phyloP scores from a whole-genome alignment of 2,797 vertebrate genomes.

The Pithecia hirsuta region DNA sequence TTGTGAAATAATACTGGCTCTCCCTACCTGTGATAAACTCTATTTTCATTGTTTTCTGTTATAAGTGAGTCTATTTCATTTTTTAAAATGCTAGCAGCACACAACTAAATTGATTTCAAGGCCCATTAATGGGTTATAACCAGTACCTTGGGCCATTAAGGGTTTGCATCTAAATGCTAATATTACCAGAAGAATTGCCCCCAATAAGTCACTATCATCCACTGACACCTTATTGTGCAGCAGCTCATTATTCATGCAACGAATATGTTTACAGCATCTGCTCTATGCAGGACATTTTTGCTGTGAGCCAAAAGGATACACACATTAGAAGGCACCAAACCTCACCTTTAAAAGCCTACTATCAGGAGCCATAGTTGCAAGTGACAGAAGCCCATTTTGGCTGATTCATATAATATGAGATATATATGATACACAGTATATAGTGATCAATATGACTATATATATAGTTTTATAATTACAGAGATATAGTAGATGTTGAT shows the following conservation, averaged over 20 bases:
- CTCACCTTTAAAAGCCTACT: background rate
- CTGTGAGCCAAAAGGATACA: background rate
- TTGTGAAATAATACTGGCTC: background rate
- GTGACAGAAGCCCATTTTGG: background rate
- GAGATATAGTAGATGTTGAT: background rate
- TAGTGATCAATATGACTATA: background rate
- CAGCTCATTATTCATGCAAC: background rate
- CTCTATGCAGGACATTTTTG: background rate
- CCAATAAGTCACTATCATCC: constrained; percentile 30
- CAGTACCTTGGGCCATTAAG: constrained; percentile 17
- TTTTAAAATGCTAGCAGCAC: constrained; percentile 24
- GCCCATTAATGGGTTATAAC: constrained; percentile 15
- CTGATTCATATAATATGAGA: background rate
- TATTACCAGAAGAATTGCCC: background rate
- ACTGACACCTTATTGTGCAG: background rate
- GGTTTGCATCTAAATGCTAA: constrained; percentile 35
- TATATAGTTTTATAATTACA: background rate
- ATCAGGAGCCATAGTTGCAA: background rate
- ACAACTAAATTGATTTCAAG: constrained; percentile 36
- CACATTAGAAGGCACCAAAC: background rate
- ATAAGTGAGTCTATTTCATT: constrained; percentile 18
- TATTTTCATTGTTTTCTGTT: constrained; percentile 49
- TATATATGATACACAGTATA: background rate
- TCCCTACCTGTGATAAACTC: background rate
- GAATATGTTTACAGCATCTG: constrained; percentile 20